phyloP scores from a whole-genome alignment of 1,140 invertebrate species.

The Heliconius hewitsoni region DNA sequence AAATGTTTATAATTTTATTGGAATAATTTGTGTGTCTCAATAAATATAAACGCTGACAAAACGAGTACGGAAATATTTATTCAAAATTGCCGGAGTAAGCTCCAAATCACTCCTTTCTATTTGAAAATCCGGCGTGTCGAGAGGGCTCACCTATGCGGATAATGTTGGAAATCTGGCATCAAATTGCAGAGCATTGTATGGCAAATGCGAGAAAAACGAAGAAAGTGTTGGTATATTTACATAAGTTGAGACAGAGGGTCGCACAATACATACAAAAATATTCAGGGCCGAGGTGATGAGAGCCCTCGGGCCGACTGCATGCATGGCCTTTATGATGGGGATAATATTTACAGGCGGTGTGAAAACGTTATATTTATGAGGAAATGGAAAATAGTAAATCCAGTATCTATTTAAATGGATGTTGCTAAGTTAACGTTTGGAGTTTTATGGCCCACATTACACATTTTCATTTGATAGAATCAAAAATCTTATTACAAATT shows the following conservation, averaged over 20 bases:
- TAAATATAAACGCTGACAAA: conserved; percentile 22
- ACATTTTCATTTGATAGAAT: neutral
- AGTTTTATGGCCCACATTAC: neutral
- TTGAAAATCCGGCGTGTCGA: conserved; percentile 52
- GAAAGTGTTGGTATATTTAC: conserved; percentile 78
- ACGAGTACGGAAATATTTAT: conserved; percentile 35
- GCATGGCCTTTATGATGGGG: conserved; percentile 70
- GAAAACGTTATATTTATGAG: conserved; percentile 68
- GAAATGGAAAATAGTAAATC: conserved; percentile 53
- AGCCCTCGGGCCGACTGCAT: conserved; percentile 65
- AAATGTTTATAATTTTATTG: conserved; percentile 29
- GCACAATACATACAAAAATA: conserved; percentile 72
- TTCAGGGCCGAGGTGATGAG: conserved; percentile 76
- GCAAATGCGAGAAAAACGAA: conserved; percentile 76
- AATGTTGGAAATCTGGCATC: conserved; percentile 66
- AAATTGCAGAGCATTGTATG: conserved; percentile 77
- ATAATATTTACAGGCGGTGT: conserved; percentile 71
- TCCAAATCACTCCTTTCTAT: conserved; percentile 64
- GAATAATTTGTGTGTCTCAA: neutral
- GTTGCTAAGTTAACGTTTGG: conserved; percentile 36
- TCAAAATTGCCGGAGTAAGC: conserved; percentile 53
- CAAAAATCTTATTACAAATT: no score
- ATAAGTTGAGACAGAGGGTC: conserved; percentile 79
- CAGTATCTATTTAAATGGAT: conserved; percentile 29
- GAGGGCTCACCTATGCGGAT: conserved; percentile 67